These are phyloP conservation scores for Vanessa tameamea DNA, from an alignment of 1,140 invertebrate genomes.

Conservation along the genomic window DNA sequence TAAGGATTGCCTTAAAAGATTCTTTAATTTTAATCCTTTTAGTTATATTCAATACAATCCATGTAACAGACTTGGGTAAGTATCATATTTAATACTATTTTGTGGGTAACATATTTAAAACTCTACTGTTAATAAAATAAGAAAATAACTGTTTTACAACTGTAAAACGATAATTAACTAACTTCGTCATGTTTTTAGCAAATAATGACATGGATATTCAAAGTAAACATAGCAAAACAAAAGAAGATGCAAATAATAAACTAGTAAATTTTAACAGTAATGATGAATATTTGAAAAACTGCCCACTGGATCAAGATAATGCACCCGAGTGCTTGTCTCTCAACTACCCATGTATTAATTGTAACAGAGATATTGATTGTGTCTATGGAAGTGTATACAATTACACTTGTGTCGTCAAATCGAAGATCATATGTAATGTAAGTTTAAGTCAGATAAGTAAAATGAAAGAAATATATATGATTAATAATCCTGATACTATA, in stretches of 20 bases:
- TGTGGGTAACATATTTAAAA: neutral
- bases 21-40: slow-evolving; percentile 70
- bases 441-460: slow-evolving; percentile 38
- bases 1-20: slow-evolving; percentile 67
- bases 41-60: slow-evolving; percentile 74
- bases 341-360: slow-evolving; percentile 81
- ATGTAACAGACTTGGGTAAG: slow-evolving; percentile 74
- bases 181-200: slow-evolving; percentile 48
- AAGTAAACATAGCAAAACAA: slow-evolving; percentile 66
- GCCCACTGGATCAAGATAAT: slow-evolving; percentile 57
- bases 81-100: slow-evolving; percentile 3
- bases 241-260: slow-evolving; percentile 62
- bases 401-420: slow-evolving; percentile 79
- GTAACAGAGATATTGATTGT: slow-evolving; percentile 81
- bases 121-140: neutral
- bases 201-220: slow-evolving; percentile 73
- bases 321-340: slow-evolving; percentile 75
- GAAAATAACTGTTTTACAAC: no score
- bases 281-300: slow-evolving; percentile 72
- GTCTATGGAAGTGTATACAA: slow-evolving; percentile 80
- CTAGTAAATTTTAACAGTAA: slow-evolving; percentile 62
- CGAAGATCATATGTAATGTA: slow-evolving; percentile 81
- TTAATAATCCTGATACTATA: no score
- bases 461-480: neutral
- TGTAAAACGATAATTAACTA: no score